These are phyloP conservation scores for Dromococcyx pavoninus DNA, from an alignment of 2,797 vertebrate species.

Conservation along the genomic window DNA sequence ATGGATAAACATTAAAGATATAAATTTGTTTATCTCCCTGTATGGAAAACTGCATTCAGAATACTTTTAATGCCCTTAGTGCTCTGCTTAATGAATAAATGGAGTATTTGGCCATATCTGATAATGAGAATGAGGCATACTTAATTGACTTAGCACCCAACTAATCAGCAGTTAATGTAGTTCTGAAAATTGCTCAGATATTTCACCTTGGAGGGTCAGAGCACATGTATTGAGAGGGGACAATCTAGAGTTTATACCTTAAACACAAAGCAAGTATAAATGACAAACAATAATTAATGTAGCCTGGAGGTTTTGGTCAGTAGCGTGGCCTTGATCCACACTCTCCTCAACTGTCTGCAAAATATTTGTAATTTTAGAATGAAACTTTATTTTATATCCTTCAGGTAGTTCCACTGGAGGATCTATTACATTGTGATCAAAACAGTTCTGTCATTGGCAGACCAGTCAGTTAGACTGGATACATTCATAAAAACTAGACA, in stretches of 20 bases:
- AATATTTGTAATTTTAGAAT: neutral
- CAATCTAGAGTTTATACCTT: neutral
- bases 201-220: neutral
- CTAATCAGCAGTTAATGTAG: slow-evolving; percentile 35
- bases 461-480: neutral
- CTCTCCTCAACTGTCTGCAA: neutral
- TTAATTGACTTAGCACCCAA: slow-evolving; percentile 42
- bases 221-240: neutral
- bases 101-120: neutral
- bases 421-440: neutral
- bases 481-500: neutral
- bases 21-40: neutral
- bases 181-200: slow-evolving; percentile 17
- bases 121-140: slow-evolving; percentile 42
- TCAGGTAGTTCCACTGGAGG: neutral
- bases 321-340: rapidly evolving
- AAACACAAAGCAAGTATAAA: neutral
- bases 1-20: neutral
- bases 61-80: neutral
- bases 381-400: neutral
- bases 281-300: neutral
- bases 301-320: neutral
- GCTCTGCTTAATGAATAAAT: slow-evolving; percentile 47
- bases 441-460: neutral
- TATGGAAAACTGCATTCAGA: neutral